Base-by-base conservation (phyloP, 2,113 vertebrate genomes). In the Xenotilapia leptura region DNA sequence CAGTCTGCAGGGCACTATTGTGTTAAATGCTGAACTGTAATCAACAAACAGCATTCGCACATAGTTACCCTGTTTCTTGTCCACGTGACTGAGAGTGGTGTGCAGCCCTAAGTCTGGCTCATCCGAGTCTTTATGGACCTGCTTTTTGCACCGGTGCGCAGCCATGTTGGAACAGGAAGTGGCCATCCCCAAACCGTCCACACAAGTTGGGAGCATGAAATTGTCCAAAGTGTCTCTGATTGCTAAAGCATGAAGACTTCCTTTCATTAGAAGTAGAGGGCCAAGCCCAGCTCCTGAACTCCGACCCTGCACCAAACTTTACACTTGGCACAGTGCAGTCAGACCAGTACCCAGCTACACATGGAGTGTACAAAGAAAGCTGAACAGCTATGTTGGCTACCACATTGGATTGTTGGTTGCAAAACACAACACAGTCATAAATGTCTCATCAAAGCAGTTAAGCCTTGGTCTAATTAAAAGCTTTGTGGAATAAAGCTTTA, bases 391-490 rank as follows among this genome's bases (percentile, higher is more conserved):
- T 11, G 58, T 33, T 62, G 28, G 58, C 58, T 2, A 33, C 15
- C 15, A 19, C 28, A 0, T 62, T 62, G 28, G 9, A 62, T 33
- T 33, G 15, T 6, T 62, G 15, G 58, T 33, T 62, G 15, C 58
- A 62, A 62, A 62, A 62, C 58, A 33, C 58, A 62, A 62, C 28
- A 60, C 15, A 36, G 58, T 62, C 58, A 62, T 62, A 62, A 62
- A 36, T 19, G 28, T 19, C 28, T 62, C 28, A 60, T 33, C 5
- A 60, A 60, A 60, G 56, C 56, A 60, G 6, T 60, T 19, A 19
- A 60, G 9, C 56, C 8, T 33, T 33, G 56, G 15, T 33, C 56
- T 60, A 60, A 33, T 60, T 60, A 19, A 60, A 33, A 33, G 28
- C 15, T 60, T 60, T 1, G 2, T 33, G 56, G 0, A 60, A 60